Evolutionary conservation across 2,797 vertebrate species (phyloP), one percentile per base, ranked within the genome.

Genomic region (Halcyon chelicuti): DNA sequence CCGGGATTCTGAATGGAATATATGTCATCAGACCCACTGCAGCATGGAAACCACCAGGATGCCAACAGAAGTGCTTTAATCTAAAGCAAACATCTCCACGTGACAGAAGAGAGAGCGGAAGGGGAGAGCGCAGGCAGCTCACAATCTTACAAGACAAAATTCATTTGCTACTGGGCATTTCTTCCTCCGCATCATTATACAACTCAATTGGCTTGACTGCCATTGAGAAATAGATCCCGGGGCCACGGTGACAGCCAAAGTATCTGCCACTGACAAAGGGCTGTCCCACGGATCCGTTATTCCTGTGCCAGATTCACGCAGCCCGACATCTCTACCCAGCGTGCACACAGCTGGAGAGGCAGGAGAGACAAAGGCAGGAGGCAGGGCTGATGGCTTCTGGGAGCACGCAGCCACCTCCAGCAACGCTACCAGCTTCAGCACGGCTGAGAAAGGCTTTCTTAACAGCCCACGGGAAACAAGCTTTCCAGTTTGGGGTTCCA

Each of bases 81-180:
- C 75, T 85, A 96, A 97, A 86, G 87, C 92, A 96, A 96, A 91
- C 81, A 94, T 49, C 86, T 90, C 65, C 92, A 87, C 15, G 25
- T 51, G 96, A 88, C 8, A n/a, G 87, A 63, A 85, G 40, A 93
- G 63, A 33, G 51, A 5, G 54, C 35, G 47, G 22, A 63, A 52
- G 61, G 57, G 74, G 60, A 46, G 52, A 88, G 63, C 2, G 52
- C 65, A 49, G 72, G 84, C 22, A 0, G 61, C 47, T 73, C 15
- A 5, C 4, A 42, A 66, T 23, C 86, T 60, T 47, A 26, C 20
- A 62, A 28, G 61, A 60, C 31, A 52, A 54, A 95, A 95, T 28
- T 37, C 70, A 49, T 81, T 71, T 49, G 80, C 88, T 81, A 0
- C 74, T 13, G 71, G 72, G 83, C 67, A 75, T 37, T 51, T 82